Evolutionary conservation across 1,140 invertebrate species (phyloP).

Genomic region (Nasonia longicornis): DNA sequence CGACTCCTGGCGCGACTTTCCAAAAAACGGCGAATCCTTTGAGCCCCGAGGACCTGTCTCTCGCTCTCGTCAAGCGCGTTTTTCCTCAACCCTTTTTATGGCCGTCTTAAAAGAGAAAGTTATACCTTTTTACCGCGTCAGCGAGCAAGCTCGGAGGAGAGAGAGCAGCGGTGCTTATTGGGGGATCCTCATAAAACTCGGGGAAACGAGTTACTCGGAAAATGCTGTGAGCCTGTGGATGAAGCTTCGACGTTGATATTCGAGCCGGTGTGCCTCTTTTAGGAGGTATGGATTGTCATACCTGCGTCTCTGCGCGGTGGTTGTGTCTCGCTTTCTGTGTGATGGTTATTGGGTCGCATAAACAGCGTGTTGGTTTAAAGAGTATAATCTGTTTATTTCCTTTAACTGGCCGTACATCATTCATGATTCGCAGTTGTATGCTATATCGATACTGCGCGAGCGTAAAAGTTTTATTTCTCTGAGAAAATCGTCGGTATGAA

Average conservation of each 20-base stretch:
- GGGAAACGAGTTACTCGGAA: constrained; percentile 40
- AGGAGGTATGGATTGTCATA: neutral
- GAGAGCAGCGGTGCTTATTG: constrained; percentile 6
- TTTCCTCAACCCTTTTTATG: constrained; percentile 60
- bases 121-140: constrained; percentile 33
- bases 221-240: constrained; percentile 10
- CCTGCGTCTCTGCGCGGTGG: neutral
- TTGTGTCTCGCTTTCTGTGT: neutral
- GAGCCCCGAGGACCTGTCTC: constrained; percentile 39
- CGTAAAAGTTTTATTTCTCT: neutral
- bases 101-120: constrained; percentile 59
- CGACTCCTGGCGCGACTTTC: constrained; percentile 36
- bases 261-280: neutral
- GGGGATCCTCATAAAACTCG: constrained; percentile 49
- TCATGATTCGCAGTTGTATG: neutral
- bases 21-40: constrained; percentile 49
- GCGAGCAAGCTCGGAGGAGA: constrained; percentile 6
- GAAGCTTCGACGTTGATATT: neutral
- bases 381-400: constrained; percentile 9
- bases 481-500: neutral
- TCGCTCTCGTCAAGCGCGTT: constrained; percentile 15
- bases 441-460: neutral
- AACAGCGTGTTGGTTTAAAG: neutral
- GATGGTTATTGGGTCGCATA: neutral
- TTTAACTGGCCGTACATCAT: neutral